Percentiles rank a stretch among this genome's conserved stretches.
Evolutionary conservation across 2,797 vertebrate species (phyloP).

Genomic region (Sebastes umbrosus): DNA sequence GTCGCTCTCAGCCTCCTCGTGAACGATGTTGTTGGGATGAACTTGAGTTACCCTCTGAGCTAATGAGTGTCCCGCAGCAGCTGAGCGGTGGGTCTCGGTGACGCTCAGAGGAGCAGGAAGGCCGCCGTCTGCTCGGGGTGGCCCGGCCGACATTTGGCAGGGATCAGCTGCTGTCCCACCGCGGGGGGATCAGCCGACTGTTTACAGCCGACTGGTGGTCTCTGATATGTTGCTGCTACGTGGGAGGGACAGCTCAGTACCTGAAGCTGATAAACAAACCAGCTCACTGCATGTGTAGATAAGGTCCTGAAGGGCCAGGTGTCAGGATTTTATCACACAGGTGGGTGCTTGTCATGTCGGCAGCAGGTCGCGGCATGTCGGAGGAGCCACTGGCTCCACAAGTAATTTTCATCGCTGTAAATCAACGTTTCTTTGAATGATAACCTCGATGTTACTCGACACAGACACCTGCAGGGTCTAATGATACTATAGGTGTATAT

Average conservation of each 20-base stretch:
- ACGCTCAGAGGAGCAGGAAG: conserved; percentile 16
- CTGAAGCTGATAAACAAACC: neutral
- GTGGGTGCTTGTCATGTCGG: neutral
- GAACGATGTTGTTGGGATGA: conserved; percentile 5
- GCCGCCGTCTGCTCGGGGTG: conserved; percentile 1
- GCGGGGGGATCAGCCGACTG: conserved; percentile 12
- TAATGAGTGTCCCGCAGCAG: conserved; percentile 28
- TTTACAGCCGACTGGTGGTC: conserved; percentile 24
- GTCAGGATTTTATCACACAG: neutral
- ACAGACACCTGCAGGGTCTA: neutral
- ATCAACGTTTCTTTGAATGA: neutral
- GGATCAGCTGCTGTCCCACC: conserved; percentile 4
- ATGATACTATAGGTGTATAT: neutral
- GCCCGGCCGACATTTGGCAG: conserved; percentile 19
- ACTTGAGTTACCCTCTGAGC: conserved; percentile 31
- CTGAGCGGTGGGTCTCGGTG: conserved; percentile 2
- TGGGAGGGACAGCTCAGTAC: neutral
- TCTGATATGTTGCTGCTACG: conserved; percentile 12
- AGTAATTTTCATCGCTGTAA: neutral
- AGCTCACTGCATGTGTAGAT: neutral
- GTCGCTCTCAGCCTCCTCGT: conserved; percentile 5
- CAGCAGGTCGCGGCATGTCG: neutral
- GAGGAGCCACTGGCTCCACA: neutral
- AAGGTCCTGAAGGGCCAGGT: neutral
- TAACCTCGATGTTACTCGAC: neutral